Percentiles rank a stretch among this genome's conserved stretches.
phyloP scores from a whole-genome alignment of 2,888 invertebrate genomes.

The Gonocerus acuteangulatus region DNA sequence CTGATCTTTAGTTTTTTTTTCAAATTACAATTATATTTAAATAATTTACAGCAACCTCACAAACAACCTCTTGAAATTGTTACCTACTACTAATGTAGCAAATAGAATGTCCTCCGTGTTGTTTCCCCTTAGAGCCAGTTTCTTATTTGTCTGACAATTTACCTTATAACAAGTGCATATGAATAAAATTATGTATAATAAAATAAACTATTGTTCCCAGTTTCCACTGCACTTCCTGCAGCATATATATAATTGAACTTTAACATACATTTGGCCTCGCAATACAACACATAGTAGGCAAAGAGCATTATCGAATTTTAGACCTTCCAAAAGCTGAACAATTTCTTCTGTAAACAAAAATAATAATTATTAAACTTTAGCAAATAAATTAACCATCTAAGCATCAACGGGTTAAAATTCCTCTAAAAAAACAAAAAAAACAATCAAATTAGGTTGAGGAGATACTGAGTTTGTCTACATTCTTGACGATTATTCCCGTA shows the following conservation, averaged over 20 bases:
- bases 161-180: too few relatives aligned
- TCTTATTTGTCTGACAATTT: too few relatives aligned
- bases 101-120: too few relatives aligned
- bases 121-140: too few relatives aligned
- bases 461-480: neutral
- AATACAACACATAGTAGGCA: neutral
- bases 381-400: neutral
- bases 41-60: neutral
- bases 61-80: neutral
- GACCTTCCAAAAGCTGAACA: neutral
- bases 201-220: too few relatives aligned
- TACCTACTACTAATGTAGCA: too few relatives aligned
- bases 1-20: neutral
- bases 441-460: neutral
- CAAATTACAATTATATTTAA: neutral
- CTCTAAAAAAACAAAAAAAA: neutral
- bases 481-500: slow-evolving; percentile 62
- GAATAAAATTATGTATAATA: too few relatives aligned
- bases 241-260: too few relatives aligned
- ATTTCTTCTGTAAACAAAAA: neutral
- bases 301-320: neutral
- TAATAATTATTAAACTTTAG: neutral
- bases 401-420: neutral
- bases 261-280: too few relatives aligned
- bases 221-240: too few relatives aligned